Evolutionary conservation across 2,113 vertebrate species (phyloP), one percentile per base, ranked within the genome.

Genomic region (Arvicanthis niloticus): DNA sequence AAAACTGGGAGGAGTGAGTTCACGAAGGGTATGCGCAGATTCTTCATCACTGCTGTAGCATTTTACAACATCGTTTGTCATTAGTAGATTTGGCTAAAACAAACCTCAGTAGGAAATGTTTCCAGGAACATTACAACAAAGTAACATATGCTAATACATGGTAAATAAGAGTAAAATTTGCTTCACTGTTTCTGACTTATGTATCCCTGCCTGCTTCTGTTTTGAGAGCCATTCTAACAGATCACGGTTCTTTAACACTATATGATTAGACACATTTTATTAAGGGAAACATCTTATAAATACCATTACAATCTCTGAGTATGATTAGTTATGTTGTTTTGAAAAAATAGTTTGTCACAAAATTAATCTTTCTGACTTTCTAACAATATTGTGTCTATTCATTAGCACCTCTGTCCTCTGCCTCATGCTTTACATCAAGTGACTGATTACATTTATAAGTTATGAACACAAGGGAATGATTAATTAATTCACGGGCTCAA

Each of bases 1-100:
- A 95, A 96, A 95, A 62, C 58, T 7, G 37, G 42, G 72, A 53
- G 82, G 62, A 93, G 87, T n/a, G 58, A 94, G 92, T 92, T 95
- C 88, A 82, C 21, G 21, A 19, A 76, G 82, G 51, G 51, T 81
- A 24, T 29, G 72, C 4, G 0, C 22, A 53, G 29, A 60, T 40
- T 94, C 89, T 96, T 96, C 90, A 76, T 82, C 85, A 92, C 72
- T 78, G 5, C 91, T 77, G 82, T 21, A 82, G 91, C n/a, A 82
- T 75, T 62, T 96, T 88, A 86, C 22, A 92, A 11, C 40, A 78
- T 56, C 76, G 40, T 60, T 95, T 78, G 37, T 70, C 89, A 48
- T 65, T 92, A 81, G 56, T 73, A 62, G 58, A 90, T 53, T 76
- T 48, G 37, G 51, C 51, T 89, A 95, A 89, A 87, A 73, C 89